Percentiles rank a stretch among this genome's conserved stretches.
Conservation (phyloP, 2,797 vertebrate species). For the Pygocentrus nattereri region DNA sequence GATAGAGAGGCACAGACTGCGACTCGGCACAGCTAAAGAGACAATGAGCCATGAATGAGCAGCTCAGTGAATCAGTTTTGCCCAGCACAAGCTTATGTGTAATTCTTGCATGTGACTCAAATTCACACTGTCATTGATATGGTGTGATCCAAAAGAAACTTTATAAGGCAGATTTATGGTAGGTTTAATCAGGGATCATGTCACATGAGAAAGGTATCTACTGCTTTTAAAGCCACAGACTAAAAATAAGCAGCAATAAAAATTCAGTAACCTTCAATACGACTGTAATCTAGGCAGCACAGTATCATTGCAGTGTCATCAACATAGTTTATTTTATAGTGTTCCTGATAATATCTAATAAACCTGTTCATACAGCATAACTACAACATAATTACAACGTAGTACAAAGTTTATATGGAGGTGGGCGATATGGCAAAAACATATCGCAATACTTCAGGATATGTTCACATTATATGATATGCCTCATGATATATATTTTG, state of each 20-base stretch:
- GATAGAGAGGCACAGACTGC: conserved; percentile 76
- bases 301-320: no score
- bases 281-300: neutral
- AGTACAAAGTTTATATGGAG: no score
- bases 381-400: no score
- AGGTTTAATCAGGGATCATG: neutral
- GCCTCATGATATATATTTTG: no score
- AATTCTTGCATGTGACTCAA: neutral
- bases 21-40: conserved; percentile 78
- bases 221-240: neutral
- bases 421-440: no score
- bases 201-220: neutral
- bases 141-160: neutral
- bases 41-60: conserved; percentile 12
- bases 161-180: neutral
- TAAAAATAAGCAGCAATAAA: neutral
- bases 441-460: no score
- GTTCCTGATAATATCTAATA: no score
- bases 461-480: no score
- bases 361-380: no score
- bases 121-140: neutral
- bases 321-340: no score
- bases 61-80: neutral
- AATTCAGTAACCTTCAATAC: neutral
- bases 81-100: neutral